A percentile compares a stretch with the other conserved stretches of the same genome.
Evolutionary conservation across 2,888 invertebrate genomes (phyloP).

Genomic region (Pomacea canaliculata): DNA sequence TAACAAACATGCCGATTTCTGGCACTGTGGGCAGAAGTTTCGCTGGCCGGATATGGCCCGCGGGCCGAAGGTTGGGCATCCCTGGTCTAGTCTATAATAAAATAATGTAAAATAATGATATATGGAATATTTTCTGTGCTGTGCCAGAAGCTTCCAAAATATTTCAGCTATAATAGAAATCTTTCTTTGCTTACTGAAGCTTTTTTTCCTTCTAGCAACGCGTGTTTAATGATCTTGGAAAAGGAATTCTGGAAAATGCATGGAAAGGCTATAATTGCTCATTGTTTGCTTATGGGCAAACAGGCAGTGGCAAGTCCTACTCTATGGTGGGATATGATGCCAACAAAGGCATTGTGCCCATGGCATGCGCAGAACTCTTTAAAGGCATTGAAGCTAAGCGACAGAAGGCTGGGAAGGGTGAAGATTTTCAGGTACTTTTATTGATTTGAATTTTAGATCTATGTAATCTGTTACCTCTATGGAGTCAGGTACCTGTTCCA

Average conservation of each 20-base stretch:
- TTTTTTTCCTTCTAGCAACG: constrained; percentile 44
- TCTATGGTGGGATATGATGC: constrained; percentile 66
- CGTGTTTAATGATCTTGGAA: constrained; percentile 64
- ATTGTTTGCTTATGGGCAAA: constrained; percentile 68
- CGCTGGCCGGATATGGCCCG: no score
- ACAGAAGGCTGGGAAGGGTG: constrained; percentile 47
- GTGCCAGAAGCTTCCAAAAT: no score
- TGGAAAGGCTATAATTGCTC: constrained; percentile 68
- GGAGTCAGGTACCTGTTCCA: no score
- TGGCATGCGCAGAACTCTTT: constrained; percentile 64
- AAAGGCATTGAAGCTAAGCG: constrained; percentile 59
- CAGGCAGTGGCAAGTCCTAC: constrained; percentile 67
- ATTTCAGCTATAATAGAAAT: no score
- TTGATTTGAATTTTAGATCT: background rate
- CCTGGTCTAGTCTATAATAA: no score
- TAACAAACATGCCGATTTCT: no score
- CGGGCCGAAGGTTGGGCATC: no score
- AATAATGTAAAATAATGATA: no score
- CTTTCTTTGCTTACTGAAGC: no score
- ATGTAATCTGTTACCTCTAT: background rate
- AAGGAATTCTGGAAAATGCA: constrained; percentile 66
- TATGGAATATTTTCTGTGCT: no score
- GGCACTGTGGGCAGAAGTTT: no score
- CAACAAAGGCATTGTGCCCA: constrained; percentile 66
- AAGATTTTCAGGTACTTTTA: constrained; percentile 53